A percentile compares a stretch with the other conserved stretches of the same genome.
phyloP scores from a whole-genome alignment of 2,797 vertebrate species.

The Neosilurus mollespiculum region DNA sequence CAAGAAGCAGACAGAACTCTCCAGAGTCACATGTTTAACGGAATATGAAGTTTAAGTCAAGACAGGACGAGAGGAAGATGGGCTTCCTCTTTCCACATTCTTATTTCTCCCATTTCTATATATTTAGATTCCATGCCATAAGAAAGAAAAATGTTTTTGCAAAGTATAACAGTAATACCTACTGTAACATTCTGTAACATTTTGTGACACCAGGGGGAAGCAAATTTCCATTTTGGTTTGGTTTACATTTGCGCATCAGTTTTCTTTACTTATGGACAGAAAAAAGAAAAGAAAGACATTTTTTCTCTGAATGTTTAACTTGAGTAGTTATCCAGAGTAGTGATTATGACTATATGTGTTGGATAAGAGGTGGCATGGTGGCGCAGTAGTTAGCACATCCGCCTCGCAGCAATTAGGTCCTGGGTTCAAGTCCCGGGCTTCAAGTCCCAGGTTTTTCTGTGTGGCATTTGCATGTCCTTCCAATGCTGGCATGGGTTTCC shows the following conservation, averaged over 20 bases:
- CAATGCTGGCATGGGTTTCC: no score
- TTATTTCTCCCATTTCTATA: neutral
- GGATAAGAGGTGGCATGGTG: neutral
- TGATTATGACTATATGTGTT: neutral
- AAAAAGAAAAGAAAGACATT: neutral
- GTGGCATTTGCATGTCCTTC: no score
- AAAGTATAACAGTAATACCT: neutral
- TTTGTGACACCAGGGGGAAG: constrained; percentile 38
- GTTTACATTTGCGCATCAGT: neutral
- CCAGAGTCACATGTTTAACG: neutral
- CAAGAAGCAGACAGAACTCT: neutral
- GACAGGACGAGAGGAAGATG: neutral
- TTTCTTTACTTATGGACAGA: neutral
- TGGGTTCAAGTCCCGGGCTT: no score
- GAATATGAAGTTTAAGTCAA: neutral
- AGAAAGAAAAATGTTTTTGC: neutral
- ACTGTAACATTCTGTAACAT: neutral
- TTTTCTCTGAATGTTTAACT: neutral
- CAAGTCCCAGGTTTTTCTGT: no score
- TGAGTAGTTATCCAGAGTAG: neutral
- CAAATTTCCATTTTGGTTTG: constrained; percentile 23
- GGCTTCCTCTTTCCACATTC: neutral
- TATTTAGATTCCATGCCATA: neutral
- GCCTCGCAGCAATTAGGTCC: no score
- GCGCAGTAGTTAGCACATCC: no score